Evolutionary conservation across 2,797 vertebrate species (phyloP).

Genomic region (Lagocephalus sceleratus): DNA sequence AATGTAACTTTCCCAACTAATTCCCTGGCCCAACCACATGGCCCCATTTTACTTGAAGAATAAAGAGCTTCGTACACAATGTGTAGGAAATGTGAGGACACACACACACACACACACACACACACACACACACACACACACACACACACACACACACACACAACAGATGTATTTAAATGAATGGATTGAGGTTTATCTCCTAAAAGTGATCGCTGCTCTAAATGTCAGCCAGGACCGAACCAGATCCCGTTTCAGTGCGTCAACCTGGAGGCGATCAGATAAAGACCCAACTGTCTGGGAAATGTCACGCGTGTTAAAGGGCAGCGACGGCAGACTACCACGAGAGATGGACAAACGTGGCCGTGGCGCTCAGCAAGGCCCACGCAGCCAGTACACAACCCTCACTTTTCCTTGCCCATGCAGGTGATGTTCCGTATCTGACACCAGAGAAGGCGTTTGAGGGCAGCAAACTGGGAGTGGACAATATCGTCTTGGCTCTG

Average conservation of each 20-base stretch:
- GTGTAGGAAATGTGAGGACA: neutral
- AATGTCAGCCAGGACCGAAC: conserved; percentile 34
- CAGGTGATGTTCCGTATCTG: conserved; percentile 83
- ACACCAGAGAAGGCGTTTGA: conserved; percentile 82
- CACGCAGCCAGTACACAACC: neutral
- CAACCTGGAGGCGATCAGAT: conserved; percentile 9
- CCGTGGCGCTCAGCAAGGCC: too few relatives aligned
- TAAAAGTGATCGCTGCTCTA: conserved; percentile 8
- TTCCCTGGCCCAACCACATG: too few relatives aligned
- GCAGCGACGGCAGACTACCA: conserved; percentile 5
- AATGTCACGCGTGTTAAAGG: conserved; percentile 42
- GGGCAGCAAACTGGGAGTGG: conserved; percentile 83
- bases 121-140: conserved; percentile 19
- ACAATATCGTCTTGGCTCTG: conserved; percentile 89
- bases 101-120: conserved; percentile 3
- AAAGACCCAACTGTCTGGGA: conserved; percentile 10
- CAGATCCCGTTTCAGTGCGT: conserved; percentile 21
- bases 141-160: neutral
- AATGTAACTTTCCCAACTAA: too few relatives aligned
- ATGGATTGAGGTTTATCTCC: conserved; percentile 13
- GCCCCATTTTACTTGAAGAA: too few relatives aligned
- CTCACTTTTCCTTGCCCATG: neutral
- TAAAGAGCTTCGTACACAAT: too few relatives aligned
- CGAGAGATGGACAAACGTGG: too few relatives aligned
- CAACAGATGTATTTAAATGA: conserved; percentile 7